Base-by-base conservation (phyloP, 2,888 invertebrate species). In the Coecobrya sp. region DNA sequence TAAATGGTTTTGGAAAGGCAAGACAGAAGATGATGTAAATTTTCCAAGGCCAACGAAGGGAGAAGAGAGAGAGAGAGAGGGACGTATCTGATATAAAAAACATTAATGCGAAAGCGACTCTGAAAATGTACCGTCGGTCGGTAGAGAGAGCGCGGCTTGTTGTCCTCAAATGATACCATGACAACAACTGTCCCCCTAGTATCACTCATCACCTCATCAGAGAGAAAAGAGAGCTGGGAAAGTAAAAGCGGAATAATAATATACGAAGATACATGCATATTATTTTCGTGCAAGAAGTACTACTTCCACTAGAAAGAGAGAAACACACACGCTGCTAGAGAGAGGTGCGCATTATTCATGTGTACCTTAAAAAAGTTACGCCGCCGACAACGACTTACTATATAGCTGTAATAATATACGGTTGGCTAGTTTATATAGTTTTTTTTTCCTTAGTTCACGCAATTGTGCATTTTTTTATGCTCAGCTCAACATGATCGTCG, bases 171-270 rank as follows among this genome's bases (percentile, higher is more conserved):
- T 84, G 92, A 88, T 92, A 73, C 92, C 92, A 92, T 92, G 92
- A 92, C 92, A 92, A 92, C 92, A 92, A 88, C 92, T 92, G 92
- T 92, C 92, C 92, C 92, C 92, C 92, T 70, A 88, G 68, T 88
- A 92, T 92, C 92, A 92, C 92, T 92, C 92, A 92, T 92, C 91
- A 88, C 92, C 92, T 92, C 92, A 92, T 92, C 92, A 92, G 62
- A 82, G 62, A 22, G 27, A 73, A 8, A 5, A 4, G 16, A 4
- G 16, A 49, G 8, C 45, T 68, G 59, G 59, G 59, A 82, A 82
- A 62, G 59, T 82, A 59, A 59, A 82, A 59, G 82, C 55, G 42
- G 82, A 62, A 82, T 79, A 52, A 79, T 79, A 52, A 27, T 27
- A 79, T 55, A 27, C 13, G 49, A 22, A 79, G 10, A 79, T 55